Conservation (phyloP, 2,797 vertebrate species). For the Sciaenops ocellatus region DNA sequence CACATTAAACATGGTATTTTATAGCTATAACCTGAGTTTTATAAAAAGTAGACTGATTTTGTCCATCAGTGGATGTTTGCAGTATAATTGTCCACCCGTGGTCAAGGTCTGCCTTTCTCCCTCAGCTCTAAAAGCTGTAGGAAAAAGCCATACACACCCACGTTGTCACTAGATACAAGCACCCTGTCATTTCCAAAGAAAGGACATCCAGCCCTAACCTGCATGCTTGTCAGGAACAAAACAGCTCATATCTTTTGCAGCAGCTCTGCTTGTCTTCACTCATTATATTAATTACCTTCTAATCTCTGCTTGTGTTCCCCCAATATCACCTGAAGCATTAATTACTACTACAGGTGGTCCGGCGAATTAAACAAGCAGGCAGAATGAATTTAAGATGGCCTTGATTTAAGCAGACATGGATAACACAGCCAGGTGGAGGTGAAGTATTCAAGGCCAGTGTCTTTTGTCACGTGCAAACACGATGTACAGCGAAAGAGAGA, state of each 20-base stretch:
- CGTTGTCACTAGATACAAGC: not conserved
- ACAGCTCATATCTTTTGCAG: not conserved
- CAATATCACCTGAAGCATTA: conserved; percentile 30
- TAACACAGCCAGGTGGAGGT: not conserved
- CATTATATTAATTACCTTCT: conserved; percentile 32
- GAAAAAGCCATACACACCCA: not conserved
- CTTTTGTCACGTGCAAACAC: not conserved
- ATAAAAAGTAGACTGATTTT: not conserved
- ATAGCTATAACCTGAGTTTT: not conserved
- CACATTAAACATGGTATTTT: not conserved
- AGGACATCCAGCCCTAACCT: conserved; percentile 19
- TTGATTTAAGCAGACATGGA: not conserved
- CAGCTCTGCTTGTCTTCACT: conserved; percentile 10
- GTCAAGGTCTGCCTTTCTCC: not conserved
- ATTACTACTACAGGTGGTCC: not conserved
- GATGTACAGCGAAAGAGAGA: not conserved
- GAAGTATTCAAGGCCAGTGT: not conserved
- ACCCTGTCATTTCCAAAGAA: not conserved
- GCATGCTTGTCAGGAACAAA: conserved; percentile 17
- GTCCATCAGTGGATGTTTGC: conserved; percentile 15
- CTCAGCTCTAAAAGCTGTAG: conserved; percentile 16
- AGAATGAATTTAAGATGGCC: not conserved
- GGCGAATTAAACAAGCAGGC: conserved; percentile 24
- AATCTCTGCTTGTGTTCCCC: conserved; percentile 35
- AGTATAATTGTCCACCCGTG: not conserved